These are phyloP conservation scores for Galerucella pusilla DNA, from an alignment of 2,888 invertebrate genomes.

Conservation along the genomic window DNA sequence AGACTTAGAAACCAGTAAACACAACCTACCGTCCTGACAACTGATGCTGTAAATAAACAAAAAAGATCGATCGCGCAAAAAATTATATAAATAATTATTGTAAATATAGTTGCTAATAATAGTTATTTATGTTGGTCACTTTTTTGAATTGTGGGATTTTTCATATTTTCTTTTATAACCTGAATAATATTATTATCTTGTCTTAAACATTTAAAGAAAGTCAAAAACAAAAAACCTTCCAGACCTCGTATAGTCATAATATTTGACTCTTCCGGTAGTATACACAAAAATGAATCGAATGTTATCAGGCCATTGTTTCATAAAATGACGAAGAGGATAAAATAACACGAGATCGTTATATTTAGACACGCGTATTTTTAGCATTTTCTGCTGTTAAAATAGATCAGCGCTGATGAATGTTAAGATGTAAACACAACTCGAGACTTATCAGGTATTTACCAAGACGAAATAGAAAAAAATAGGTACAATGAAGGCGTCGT, in stretches of 20 bases:
- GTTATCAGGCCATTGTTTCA: slow-evolving; percentile 2
- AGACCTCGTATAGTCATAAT: not conserved
- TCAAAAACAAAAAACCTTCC: not conserved
- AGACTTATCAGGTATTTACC: slow-evolving; percentile 9
- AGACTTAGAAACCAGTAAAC: too few relatives aligned
- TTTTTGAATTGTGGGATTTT: too few relatives aligned
- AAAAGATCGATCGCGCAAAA: too few relatives aligned
- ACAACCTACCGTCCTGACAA: too few relatives aligned
- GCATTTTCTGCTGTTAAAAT: slow-evolving; percentile 41
- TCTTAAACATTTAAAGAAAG: not conserved
- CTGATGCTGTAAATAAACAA: too few relatives aligned
- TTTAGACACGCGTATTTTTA: slow-evolving; percentile 44
- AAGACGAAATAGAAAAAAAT: not conserved
- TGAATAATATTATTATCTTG: not conserved
- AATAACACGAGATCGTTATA: slow-evolving; percentile 36
- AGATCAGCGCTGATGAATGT: slow-evolving; percentile 45
- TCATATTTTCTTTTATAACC: too few relatives aligned
- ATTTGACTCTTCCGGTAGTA: not conserved
- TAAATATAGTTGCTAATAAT: too few relatives aligned
- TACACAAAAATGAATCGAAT: not conserved
- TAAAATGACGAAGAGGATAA: slow-evolving; percentile 18
- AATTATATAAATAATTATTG: too few relatives aligned
- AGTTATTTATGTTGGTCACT: too few relatives aligned
- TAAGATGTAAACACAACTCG: slow-evolving; percentile 20
- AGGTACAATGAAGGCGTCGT: not conserved